phyloP scores from a whole-genome alignment of 2,113 vertebrate species.

The Dolichotis patagonum region DNA sequence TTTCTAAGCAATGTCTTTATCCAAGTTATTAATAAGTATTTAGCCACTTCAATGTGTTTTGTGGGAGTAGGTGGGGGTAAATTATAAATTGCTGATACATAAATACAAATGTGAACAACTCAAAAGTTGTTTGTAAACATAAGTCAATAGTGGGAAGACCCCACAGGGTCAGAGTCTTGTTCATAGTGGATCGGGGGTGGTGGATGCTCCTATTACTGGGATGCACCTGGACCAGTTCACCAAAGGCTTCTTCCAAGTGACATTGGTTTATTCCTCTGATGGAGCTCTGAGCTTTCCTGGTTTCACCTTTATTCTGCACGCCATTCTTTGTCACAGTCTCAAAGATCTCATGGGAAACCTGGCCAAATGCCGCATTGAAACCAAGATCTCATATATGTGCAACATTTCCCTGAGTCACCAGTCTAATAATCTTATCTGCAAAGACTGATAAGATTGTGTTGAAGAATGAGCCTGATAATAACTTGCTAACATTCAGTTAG shows the following conservation, averaged over 20 bases:
- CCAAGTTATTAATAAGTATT: constrained; percentile 49
- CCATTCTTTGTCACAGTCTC: background rate
- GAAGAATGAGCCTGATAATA: constrained; percentile 24
- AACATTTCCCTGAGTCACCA: background rate
- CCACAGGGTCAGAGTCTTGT: background rate
- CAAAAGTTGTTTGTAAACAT: constrained; percentile 22
- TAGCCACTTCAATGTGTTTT: constrained; percentile 48
- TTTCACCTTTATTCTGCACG: background rate
- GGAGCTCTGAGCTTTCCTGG: background rate
- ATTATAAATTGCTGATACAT: constrained; percentile 33
- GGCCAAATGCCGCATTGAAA: background rate
- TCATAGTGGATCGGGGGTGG: background rate
- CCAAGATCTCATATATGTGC: background rate
- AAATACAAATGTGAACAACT: background rate
- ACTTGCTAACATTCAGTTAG: constrained; percentile 2
- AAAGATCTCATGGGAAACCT: background rate
- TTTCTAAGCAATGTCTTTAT: constrained; percentile 3
- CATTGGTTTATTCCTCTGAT: background rate
- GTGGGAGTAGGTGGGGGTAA: background rate
- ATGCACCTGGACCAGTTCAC: background rate
- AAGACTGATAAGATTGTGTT: background rate
- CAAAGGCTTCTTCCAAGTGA: background rate
- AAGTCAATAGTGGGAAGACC: background rate
- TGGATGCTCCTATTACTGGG: background rate
- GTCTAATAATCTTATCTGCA: background rate